Conservation (phyloP, 1,140 invertebrate genomes). For the Microplitis demolitor region DNA sequence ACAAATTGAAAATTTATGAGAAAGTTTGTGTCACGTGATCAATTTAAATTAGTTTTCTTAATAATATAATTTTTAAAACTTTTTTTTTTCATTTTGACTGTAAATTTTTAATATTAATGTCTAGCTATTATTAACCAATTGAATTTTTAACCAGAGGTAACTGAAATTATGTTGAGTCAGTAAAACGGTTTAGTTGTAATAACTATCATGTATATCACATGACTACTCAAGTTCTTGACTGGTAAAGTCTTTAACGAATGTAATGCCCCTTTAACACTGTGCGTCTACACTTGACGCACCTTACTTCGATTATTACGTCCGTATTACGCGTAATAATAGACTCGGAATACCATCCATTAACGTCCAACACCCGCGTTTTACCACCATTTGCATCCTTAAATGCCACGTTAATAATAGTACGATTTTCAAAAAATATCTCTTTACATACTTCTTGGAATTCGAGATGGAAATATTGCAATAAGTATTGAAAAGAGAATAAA, state of each 20-base stretch:
- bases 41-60: too few species aligned
- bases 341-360: conserved; percentile 39
- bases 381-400: conserved; percentile 37
- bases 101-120: too few species aligned
- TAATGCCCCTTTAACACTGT: conserved; percentile 1
- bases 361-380: conserved; percentile 39
- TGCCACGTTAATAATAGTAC: conserved; percentile 43
- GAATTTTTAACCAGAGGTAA: background rate
- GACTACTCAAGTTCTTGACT: background rate
- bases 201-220: background rate
- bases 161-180: too few species aligned
- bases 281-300: conserved; percentile 24
- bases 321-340: conserved; percentile 50
- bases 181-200: too few species aligned
- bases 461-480: too few species aligned
- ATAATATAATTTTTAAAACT: too few species aligned
- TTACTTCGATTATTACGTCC: conserved; percentile 37
- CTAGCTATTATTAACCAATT: background rate
- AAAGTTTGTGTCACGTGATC: too few species aligned
- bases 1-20: too few species aligned
- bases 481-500: too few species aligned
- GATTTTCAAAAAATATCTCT: conserved; percentile 21
- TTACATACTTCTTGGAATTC: too few species aligned
- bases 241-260: conserved; percentile 16
- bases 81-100: too few species aligned